Base-by-base conservation (phyloP, 2,113 vertebrate genomes). In the Triplophysa tibetana region DNA sequence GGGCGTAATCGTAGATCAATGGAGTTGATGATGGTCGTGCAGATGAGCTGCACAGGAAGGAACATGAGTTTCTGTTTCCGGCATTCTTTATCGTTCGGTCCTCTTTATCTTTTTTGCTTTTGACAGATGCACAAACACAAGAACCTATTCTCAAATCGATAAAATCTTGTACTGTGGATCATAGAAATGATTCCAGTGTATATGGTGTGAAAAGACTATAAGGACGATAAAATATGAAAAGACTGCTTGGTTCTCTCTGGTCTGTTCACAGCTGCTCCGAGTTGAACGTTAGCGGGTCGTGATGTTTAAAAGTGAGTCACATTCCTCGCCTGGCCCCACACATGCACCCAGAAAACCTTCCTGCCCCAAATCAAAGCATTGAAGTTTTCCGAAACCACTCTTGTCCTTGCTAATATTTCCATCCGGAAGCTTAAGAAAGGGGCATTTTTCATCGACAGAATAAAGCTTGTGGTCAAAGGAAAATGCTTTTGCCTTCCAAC, bases 231-330 rank as follows among this genome's bases (percentile, higher is more conserved):
- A 48, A 48, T n/a, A 58, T 56, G 7, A 14, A 67, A 43, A 45
- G 23, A 23, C 23, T 24, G 29, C 68, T 61, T 2, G 2, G 11
- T 14, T 58, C 54, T 17, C 9, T 75, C 12, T 2, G 8, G 58
- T 17, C 69, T 16, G 4, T 62, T 62, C 56, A 62, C 72, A 75
- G 72, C 72, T 11, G 58, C 23, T 63, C 21, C 63, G 45, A 33
- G 74, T 76, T 65, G 61, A 50, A 21, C 17, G 45, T 12, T 54
- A 64, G 62, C 54, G 60, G 43, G 23, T 43, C 62, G 26, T 65
- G 45, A 65, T 77, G 60, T 77, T 77, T 65, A 77, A 33, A 54
- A 38, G 26, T 77, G 62, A 62, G 74, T 77, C 17, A 65, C 62
- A 65, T 77, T 65, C 74, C 74, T 75, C 70, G 41, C 60, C 16